Conservation (phyloP, 2,797 vertebrate genomes). For the Silurus aristotelis region DNA sequence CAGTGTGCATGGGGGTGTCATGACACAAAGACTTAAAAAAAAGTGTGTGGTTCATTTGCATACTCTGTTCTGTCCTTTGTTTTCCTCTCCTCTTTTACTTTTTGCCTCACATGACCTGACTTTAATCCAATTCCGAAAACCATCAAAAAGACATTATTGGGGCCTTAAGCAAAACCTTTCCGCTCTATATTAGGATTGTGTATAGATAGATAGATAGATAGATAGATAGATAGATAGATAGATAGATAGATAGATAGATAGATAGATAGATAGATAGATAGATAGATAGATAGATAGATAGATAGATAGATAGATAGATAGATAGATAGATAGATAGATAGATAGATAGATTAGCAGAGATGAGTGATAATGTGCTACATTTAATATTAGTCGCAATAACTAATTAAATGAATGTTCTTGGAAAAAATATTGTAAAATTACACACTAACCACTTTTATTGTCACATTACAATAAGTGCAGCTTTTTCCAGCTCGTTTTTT, state of each 20-base stretch:
- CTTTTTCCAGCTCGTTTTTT: background rate
- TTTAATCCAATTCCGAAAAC: background rate
- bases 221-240: too few species aligned
- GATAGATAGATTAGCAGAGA: background rate
- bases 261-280: too few species aligned
- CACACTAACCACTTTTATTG: background rate
- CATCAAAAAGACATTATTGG: background rate
- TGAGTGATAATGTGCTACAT: background rate
- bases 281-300: too few species aligned
- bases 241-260: too few species aligned
- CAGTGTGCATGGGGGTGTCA: constrained; percentile 6
- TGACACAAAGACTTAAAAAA: background rate
- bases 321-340: too few species aligned
- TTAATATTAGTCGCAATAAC: background rate
- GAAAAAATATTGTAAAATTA: too few species aligned
- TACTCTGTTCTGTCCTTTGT: background rate
- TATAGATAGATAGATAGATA: too few species aligned
- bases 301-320: too few species aligned
- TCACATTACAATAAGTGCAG: background rate
- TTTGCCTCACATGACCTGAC: background rate
- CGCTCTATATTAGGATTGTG: too few species aligned
- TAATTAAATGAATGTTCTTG: background rate
- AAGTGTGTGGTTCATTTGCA: background rate
- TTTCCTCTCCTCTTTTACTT: background rate
- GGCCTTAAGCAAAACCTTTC: background rate